These are phyloP conservation scores for Carlito syrichta DNA, from an alignment of 2,113 vertebrate species.

Conservation along the genomic window DNA sequence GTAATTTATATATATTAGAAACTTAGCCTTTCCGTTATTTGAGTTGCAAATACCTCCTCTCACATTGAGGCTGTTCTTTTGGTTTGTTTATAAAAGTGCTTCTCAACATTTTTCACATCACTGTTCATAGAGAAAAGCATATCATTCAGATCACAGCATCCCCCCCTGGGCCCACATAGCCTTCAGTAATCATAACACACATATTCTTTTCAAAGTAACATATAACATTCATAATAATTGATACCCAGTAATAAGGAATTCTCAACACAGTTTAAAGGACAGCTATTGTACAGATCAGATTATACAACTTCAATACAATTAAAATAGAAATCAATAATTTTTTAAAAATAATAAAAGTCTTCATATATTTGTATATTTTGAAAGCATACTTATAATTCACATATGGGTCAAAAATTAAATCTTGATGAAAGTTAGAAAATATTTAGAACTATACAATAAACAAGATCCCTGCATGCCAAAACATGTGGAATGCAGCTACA, in stretches of 20 bases:
- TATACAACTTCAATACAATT: not conserved
- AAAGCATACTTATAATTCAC: not conserved
- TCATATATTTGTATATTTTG: not conserved
- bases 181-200: no score
- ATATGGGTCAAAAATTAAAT: not conserved
- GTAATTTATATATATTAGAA: not conserved
- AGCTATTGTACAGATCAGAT: accelerated
- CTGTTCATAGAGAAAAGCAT: not conserved
- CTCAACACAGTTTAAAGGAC: not conserved
- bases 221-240: not conserved
- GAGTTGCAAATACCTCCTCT: not conserved
- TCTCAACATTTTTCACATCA: not conserved
- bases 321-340: not conserved
- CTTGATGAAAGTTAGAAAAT: not conserved
- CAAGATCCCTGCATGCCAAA: not conserved
- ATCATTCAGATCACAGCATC: not conserved
- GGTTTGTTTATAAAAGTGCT: not conserved
- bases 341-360: not conserved
- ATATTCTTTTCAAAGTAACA: not conserved
- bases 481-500: not conserved
- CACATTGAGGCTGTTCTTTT: not conserved
- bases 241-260: not conserved
- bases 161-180: not conserved
- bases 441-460: not conserved
- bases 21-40: no score